phyloP scores from a whole-genome alignment of 2,888 invertebrate species.

The Mesorhabditis spiculigera region DNA sequence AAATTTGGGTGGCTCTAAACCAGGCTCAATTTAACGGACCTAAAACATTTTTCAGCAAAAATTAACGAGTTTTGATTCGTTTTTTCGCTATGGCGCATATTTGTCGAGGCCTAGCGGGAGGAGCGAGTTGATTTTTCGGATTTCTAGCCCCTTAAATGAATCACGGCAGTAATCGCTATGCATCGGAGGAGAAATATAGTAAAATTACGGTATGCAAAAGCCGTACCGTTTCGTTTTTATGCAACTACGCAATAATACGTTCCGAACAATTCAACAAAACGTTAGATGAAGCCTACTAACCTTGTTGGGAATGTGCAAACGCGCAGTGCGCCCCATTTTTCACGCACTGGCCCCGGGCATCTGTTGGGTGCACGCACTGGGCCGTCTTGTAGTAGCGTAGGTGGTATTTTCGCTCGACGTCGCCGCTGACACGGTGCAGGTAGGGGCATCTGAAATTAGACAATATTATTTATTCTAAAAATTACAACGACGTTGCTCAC shows the following conservation, averaged over 20 bases:
- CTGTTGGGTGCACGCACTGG: slow-evolving; percentile 99
- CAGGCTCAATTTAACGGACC: too few species aligned
- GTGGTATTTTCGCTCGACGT: slow-evolving; percentile 95
- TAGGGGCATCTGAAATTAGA: slow-evolving; percentile 77
- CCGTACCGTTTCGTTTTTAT: too few species aligned
- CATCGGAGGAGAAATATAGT: too few species aligned
- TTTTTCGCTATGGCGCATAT: too few species aligned
- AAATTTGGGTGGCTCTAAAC: too few species aligned
- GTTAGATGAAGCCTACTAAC: neutral
- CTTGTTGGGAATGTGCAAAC: slow-evolving; percentile 80
- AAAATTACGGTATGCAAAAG: too few species aligned
- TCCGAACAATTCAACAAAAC: neutral
- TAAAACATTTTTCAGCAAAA: too few species aligned
- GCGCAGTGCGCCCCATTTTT: slow-evolving; percentile 99
- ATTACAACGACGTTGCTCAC: neutral
- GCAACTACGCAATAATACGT: neutral
- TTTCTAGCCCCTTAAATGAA: too few species aligned
- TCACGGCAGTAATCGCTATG: too few species aligned
- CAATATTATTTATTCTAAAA: neutral
- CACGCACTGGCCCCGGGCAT: slow-evolving; percentile 88
- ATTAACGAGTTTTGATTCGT: too few species aligned
- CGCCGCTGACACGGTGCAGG: slow-evolving; percentile 94
- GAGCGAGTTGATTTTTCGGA: too few species aligned
- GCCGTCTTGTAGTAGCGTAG: slow-evolving; percentile 97
- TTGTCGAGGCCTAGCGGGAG: too few species aligned